Base-by-base conservation (phyloP, 92 coral and sea anemone species). In the Siderastrea radians region DNA sequence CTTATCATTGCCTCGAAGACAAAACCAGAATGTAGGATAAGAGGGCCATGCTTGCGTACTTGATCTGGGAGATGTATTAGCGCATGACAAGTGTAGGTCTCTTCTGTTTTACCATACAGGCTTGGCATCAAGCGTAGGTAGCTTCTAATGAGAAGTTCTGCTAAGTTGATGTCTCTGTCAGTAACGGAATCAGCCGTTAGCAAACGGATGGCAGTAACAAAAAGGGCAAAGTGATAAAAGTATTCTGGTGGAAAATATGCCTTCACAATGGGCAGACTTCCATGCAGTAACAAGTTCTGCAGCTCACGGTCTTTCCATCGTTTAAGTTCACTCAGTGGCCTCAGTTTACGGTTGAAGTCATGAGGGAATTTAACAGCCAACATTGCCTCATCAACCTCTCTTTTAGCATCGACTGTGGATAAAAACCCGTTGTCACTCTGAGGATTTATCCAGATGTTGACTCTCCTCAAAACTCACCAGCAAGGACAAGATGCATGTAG, bases 401-500 rank as follows among this genome's bases (percentile, higher is more conserved):
- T 69, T 65, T 58, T 67, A 26, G 16, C 11, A 3, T 38, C 43
- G 52, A 55, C 71, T 8, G 82, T 67, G 38, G 38, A 26, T 26
- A 53, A 53, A 70, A 64, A 51, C 49, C 58, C 83, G 79, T 84
- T 84, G 53, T 58, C 75, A 26, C 96, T 89, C 8, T 48, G 61
- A 17, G 84, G 72, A 63, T 60, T 49, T 10, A 92, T 81, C 95
- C 95, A 92, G 58, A 77, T 84, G 17, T 88, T n/a, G 47, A 92
- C 50, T 55, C 92, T 72, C 57, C 95, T 87, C 7, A 87, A 82
- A 45, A 92, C 68, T 92, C 92, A 7, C 94, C 94, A 49, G 81
- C 94, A 50, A 92, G 90, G 53, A 92, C 94, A 49, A 80, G 92
- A 73, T 92, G 92, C 94, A 92, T 92, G 72, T 92, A 92, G 51